Evolutionary conservation across 1,140 invertebrate genomes (phyloP), one percentile per base, ranked within the genome.

Genomic region (Anagrus nilaparvatae): DNA sequence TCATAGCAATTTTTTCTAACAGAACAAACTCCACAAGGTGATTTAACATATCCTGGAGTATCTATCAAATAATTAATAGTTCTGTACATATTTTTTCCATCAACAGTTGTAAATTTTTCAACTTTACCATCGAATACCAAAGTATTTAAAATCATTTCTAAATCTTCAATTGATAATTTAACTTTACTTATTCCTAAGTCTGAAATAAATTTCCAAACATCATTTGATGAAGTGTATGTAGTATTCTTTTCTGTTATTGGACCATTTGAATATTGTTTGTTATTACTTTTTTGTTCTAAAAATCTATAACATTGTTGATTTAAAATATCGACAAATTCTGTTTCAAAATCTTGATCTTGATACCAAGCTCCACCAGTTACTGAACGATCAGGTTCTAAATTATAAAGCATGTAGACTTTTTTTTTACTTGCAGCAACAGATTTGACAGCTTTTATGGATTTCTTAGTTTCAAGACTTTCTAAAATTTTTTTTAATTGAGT

Each of bases 311-410:
- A 95, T 50, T 94, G 89, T 47, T 94, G 82, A 65, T 90, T 94
- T 0, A 99, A 71, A 43, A 97, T 79, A 61, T 97, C 90, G 2
- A 97, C 94, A 77, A 97, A 97, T 69, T 97, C 93, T 0, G 86
- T 85, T 60, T 98, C 95, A 72, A 97, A 97, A 55, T 97, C 92
- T 67, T 97, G 89, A 67, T 95, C 91, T 60, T 90, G 91, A 65
- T 97, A 98, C 88, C 92, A 99, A 1, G 93, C 86, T 5, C 95
- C 95, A 17, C 95, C 95, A 33, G 93, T 96, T n/a, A 99, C 78
- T 7, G 90, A 86, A 46, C 81, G 75, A 65, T 97, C 92, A 20
- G 95, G 92, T 65, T 97, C 90, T 38, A 98, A 66, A 59, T 95
- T 82, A 55, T 81, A 96, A 0, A 98, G 65, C 89, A 98, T 97